Evolutionary conservation across 2,113 vertebrate genomes (phyloP).

Genomic region (Macroglossus sobrinus): DNA sequence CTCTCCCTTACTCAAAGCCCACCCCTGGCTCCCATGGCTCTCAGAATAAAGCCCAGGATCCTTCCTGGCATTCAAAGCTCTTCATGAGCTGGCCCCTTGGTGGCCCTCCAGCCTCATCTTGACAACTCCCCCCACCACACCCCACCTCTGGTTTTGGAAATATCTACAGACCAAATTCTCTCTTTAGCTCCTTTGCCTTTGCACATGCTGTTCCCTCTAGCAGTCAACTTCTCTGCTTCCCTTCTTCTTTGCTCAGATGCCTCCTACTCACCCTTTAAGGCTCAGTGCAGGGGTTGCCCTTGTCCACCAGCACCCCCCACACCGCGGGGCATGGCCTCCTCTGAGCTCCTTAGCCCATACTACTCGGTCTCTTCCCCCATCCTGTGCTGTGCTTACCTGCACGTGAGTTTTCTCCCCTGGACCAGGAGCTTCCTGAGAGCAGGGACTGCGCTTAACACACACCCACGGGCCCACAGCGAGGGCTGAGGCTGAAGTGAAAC

Average conservation of each 20-base stretch:
- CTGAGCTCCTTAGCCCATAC: background rate
- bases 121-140: background rate
- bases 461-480: rapidly evolving
- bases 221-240: background rate
- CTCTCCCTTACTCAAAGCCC: background rate
- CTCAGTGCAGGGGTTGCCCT: background rate
- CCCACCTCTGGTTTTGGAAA: no score
- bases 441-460: background rate
- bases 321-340: background rate
- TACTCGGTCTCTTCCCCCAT: background rate
- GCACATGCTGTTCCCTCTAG: background rate
- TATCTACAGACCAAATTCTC: background rate
- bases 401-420: background rate
- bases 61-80: background rate
- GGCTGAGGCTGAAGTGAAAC: background rate
- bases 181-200: background rate
- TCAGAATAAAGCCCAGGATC: background rate
- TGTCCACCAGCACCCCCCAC: background rate
- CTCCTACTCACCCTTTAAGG: background rate
- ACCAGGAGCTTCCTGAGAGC: background rate
- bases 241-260: background rate
- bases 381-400: background rate
- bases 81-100: background rate
- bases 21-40: background rate
- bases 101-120: background rate